Percentiles rank a stretch among this genome's conserved stretches.
Conservation (phyloP, 2,797 vertebrate genomes). For the Hypotaenidia okinawae region DNA sequence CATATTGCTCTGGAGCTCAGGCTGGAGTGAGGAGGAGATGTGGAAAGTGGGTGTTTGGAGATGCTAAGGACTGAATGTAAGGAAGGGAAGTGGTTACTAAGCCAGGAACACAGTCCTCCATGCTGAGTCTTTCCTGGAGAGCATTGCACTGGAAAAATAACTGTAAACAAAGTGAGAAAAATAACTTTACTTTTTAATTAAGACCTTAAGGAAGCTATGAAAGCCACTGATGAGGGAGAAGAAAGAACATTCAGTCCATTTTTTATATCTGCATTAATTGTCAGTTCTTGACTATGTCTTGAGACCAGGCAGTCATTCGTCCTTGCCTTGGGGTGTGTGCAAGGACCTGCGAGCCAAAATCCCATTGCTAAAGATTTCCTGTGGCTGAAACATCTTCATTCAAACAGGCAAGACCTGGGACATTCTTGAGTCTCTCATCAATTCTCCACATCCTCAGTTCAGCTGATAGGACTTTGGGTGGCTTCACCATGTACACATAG, state of each 20-base stretch:
- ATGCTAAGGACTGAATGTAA: background rate
- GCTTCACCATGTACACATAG: fast-evolving
- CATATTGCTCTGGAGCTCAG: background rate
- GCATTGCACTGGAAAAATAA: background rate
- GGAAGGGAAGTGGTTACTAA: background rate
- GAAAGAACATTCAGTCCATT: background rate
- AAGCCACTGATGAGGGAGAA: background rate
- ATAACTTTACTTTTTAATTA: background rate
- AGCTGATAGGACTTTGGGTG: background rate
- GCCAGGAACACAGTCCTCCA: background rate
- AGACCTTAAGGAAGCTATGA: background rate
- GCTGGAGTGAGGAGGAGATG: background rate
- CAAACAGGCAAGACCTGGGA: background rate
- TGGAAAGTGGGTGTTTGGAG: background rate
- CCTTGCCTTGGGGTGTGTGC: background rate
- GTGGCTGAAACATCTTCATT: background rate
- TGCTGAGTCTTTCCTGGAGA: background rate
- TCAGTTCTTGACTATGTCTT: background rate
- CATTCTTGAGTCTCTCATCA: background rate
- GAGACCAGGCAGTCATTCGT: background rate
- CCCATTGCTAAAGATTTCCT: background rate
- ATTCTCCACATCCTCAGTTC: background rate
- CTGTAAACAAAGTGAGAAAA: background rate
- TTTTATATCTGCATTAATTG: background rate
- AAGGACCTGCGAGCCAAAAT: background rate